A percentile compares a stretch with the other conserved stretches of the same genome.
Conservation (phyloP, 2,797 vertebrate genomes). For the Synaphobranchus kaupii region DNA sequence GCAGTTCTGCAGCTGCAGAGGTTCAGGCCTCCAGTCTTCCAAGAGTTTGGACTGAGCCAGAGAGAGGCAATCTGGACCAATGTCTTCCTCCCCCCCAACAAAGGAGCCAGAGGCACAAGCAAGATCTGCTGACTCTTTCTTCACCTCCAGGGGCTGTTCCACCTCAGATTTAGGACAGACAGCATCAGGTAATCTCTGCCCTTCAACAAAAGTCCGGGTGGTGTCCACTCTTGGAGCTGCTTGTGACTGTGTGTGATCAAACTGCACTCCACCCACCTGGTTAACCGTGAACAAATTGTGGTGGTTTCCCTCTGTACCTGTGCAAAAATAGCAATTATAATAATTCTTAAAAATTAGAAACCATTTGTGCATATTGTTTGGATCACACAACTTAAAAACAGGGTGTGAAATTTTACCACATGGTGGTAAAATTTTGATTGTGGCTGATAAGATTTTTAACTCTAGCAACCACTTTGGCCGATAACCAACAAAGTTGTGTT, state of each 20-base stretch:
- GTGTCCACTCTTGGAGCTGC: constrained; percentile 33
- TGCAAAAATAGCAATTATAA: background rate
- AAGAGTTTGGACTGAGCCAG: constrained; percentile 54
- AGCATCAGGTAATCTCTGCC: background rate
- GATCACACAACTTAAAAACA: background rate
- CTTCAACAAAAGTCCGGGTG: constrained; percentile 24
- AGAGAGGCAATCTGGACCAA: constrained; percentile 49
- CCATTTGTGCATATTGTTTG: background rate
- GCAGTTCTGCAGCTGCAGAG: constrained; percentile 46
- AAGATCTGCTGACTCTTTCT: constrained; percentile 48
- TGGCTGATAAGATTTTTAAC: too few relatives aligned
- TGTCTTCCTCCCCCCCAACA: constrained; percentile 37
- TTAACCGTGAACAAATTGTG: constrained; percentile 25
- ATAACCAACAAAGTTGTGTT: too few relatives aligned
- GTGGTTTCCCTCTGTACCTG: constrained; percentile 35
- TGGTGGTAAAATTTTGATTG: too few relatives aligned
- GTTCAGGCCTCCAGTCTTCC: constrained; percentile 57
- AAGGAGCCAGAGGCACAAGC: constrained; percentile 32
- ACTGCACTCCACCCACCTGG: constrained; percentile 32
- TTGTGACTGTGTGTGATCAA: constrained; percentile 29
- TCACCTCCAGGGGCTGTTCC: constrained; percentile 38
- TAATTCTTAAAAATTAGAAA: background rate
- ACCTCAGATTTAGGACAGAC: constrained; percentile 30
- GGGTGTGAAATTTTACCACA: too few relatives aligned
- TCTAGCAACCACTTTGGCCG: too few relatives aligned